Evolutionary conservation across 1,140 invertebrate genomes (phyloP).

Genomic region (Globodera rostochiensis): DNA sequence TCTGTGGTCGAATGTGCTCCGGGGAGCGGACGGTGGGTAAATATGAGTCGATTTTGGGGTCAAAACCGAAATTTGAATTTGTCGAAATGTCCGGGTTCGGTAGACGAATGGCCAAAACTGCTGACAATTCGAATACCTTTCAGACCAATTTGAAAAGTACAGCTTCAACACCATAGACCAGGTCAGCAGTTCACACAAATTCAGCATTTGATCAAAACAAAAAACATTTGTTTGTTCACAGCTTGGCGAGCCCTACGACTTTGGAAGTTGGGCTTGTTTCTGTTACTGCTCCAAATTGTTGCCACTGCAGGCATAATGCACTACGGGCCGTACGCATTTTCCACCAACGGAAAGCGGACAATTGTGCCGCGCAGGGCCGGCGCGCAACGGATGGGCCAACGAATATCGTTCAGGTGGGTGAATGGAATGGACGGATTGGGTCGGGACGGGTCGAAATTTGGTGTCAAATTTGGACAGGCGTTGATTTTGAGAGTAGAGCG

Average conservation of each 20-base stretch:
- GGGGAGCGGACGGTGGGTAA: constrained; percentile 48
- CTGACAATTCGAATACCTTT: background rate
- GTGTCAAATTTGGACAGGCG: constrained; percentile 4
- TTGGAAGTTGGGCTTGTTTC: constrained; percentile 54
- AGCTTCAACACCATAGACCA: constrained; percentile 62
- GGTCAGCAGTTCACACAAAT: constrained; percentile 10
- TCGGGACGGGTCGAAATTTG: no score
- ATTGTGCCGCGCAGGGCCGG: constrained; percentile 69
- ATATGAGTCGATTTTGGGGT: background rate
- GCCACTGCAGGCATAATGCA: constrained; percentile 60
- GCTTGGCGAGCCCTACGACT: constrained; percentile 66
- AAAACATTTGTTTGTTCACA: constrained; percentile 40
- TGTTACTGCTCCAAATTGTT: background rate
- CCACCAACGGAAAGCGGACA: constrained; percentile 67
- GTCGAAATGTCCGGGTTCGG: constrained; percentile 9
- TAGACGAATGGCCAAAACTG: background rate
- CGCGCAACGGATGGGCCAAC: constrained; percentile 68
- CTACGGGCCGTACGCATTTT: constrained; percentile 70
- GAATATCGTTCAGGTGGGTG: constrained; percentile 66
- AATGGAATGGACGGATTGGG: constrained; percentile 1
- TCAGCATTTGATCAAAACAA: constrained; percentile 1
- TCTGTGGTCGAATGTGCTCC: constrained; percentile 63
- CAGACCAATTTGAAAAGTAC: constrained; percentile 66
- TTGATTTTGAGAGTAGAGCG: no score
- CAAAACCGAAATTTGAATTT: background rate